phyloP scores from a whole-genome alignment of 1,140 invertebrate species.

The Trinorchestia longiramus region DNA sequence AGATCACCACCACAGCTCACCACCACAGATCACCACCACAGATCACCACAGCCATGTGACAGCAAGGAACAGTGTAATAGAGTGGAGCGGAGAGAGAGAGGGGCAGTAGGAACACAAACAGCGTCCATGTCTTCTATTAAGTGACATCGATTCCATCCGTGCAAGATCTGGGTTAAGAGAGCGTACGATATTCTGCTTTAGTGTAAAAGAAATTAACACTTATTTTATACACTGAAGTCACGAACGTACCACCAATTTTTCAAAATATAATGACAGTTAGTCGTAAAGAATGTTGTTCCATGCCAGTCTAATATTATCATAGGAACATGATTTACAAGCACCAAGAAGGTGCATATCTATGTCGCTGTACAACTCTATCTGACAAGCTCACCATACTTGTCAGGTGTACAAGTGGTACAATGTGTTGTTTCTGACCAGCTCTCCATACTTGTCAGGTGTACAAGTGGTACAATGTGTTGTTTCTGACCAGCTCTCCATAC shows the following conservation, averaged over 20 bases:
- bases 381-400: background rate
- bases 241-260: background rate
- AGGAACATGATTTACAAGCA: background rate
- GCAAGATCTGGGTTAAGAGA: background rate
- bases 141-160: background rate
- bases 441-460: no score
- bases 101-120: background rate
- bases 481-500: no score
- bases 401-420: no score
- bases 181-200: background rate
- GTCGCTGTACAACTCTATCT: background rate
- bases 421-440: no score
- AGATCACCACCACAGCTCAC: no score
- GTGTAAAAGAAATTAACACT: background rate
- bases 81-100: background rate
- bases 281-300: background rate
- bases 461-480: no score
- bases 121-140: background rate
- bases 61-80: no score
- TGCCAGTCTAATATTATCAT: background rate
- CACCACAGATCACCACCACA: no score
- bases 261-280: background rate
- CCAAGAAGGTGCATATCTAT: background rate
- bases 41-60: no score
- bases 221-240: background rate